These are phyloP conservation scores for Meloidogyne chitwoodi DNA, from an alignment of 1,140 invertebrate species.

Conservation along the genomic window DNA sequence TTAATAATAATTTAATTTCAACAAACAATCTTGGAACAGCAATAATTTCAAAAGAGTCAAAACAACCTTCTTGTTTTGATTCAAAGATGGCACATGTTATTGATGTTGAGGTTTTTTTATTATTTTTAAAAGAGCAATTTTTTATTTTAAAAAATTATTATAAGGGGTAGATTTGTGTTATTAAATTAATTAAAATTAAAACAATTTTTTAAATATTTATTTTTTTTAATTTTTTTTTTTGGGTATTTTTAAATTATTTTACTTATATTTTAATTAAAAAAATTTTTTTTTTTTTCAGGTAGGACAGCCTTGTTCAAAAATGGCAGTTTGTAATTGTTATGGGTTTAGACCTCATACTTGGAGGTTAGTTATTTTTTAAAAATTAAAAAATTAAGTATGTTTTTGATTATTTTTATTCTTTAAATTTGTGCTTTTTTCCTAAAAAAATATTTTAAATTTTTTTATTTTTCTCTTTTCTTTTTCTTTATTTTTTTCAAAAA, in stretches of 20 bases:
- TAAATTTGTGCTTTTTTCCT: too few relatives aligned
- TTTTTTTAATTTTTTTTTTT: too few relatives aligned
- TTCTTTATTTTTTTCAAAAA: too few relatives aligned
- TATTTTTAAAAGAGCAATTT: neutral
- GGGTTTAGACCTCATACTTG: constrained; percentile 46
- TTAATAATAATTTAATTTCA: constrained; percentile 2
- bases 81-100: constrained; percentile 49
- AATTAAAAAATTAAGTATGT: too few relatives aligned
- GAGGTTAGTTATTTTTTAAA: constrained; percentile 34
- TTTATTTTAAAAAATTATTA: too few relatives aligned
- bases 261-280: neutral
- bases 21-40: neutral
- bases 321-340: constrained; percentile 37
- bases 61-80: neutral
- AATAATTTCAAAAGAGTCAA: neutral
- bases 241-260: too few relatives aligned
- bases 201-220: too few relatives aligned
- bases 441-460: neutral
- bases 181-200: too few relatives aligned
- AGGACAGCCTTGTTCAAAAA: constrained; percentile 28
- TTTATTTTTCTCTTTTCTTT: neutral
- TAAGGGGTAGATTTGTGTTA: too few relatives aligned
- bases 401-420: too few relatives aligned
- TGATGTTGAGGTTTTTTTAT: constrained; percentile 43
- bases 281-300: neutral